These are phyloP conservation scores for Amphiura filiformis DNA, from an alignment of 35 echinoderm and acorn worm species.

Conservation along the genomic window DNA sequence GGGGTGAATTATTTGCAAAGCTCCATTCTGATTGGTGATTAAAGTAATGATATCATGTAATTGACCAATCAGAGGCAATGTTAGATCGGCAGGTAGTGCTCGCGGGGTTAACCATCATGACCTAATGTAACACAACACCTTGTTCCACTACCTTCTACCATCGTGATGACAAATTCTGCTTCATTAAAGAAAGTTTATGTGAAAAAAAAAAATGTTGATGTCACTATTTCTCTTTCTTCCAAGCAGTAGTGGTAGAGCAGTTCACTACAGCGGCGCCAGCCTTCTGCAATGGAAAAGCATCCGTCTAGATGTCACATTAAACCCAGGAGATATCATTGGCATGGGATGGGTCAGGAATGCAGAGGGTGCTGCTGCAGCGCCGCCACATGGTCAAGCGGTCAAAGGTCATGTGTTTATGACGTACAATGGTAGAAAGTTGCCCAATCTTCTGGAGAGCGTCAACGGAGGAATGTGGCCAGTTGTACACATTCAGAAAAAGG, in stretches of 20 bases:
- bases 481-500: conserved; percentile 80
- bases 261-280: conserved; percentile 79
- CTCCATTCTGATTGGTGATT: too few species aligned
- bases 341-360: conserved; percentile 65
- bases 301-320: conserved; percentile 59
- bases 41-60: too few species aligned
- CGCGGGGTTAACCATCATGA: too few species aligned
- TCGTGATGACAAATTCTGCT: too few species aligned
- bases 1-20: too few species aligned
- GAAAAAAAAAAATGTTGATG: too few species aligned
- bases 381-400: conserved; percentile 34
- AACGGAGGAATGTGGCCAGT: conserved; percentile 63
- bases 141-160: too few species aligned
- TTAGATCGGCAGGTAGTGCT: too few species aligned
- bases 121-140: too few species aligned
- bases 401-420: conserved; percentile 77
- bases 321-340: conserved; percentile 54
- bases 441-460: conserved; percentile 53
- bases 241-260: conserved; percentile 63
- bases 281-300: conserved; percentile 81
- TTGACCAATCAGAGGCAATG: too few species aligned
- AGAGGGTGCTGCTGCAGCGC: conserved; percentile 14
- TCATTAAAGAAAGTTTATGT: too few species aligned
- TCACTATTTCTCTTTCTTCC: neutral
- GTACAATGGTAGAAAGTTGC: conserved; percentile 64